phyloP scores from a whole-genome alignment of 2,797 vertebrate genomes.

The Sciurus carolinensis region DNA sequence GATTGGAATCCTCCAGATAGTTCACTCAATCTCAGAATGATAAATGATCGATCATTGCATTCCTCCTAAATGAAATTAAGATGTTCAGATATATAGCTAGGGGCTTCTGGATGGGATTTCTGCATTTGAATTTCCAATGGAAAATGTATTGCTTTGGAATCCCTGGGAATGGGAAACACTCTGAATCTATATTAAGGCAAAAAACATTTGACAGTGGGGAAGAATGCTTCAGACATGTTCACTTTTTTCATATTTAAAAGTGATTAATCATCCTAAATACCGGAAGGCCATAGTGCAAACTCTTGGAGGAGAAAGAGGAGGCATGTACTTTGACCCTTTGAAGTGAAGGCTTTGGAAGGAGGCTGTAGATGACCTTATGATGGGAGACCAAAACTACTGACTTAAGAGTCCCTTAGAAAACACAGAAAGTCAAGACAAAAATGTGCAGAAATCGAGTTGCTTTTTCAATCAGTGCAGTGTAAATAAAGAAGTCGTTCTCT shows the following conservation, averaged over 20 bases:
- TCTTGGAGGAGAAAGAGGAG: constrained; percentile 1
- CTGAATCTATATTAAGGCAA: constrained; percentile 65
- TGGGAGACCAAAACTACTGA: constrained; percentile 41
- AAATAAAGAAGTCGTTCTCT: neutral
- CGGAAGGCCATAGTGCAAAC: constrained; percentile 31
- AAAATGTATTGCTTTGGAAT: constrained; percentile 80
- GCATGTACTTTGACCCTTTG: neutral
- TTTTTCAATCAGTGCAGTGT: neutral
- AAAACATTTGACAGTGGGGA: constrained; percentile 65
- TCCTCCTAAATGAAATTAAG: constrained; percentile 86
- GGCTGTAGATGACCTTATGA: neutral
- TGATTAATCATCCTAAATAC: constrained; percentile 79
- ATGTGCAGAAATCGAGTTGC: constrained; percentile 24
- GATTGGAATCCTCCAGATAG: constrained; percentile 80
- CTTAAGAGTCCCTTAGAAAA: constrained; percentile 22
- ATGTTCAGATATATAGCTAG: constrained; percentile 84
- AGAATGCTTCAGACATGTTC: constrained; percentile 78
- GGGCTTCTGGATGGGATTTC: constrained; percentile 82
- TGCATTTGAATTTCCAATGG: constrained; percentile 71
- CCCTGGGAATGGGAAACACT: constrained; percentile 70
- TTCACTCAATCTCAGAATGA: constrained; percentile 80
- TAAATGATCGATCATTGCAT: constrained; percentile 83
- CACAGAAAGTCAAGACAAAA: constrained; percentile 31
- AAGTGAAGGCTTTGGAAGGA: constrained; percentile 57
- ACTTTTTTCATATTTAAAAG: constrained; percentile 83